Conservation (phyloP, 1,140 invertebrate genomes). For the Lineus longissimus region DNA sequence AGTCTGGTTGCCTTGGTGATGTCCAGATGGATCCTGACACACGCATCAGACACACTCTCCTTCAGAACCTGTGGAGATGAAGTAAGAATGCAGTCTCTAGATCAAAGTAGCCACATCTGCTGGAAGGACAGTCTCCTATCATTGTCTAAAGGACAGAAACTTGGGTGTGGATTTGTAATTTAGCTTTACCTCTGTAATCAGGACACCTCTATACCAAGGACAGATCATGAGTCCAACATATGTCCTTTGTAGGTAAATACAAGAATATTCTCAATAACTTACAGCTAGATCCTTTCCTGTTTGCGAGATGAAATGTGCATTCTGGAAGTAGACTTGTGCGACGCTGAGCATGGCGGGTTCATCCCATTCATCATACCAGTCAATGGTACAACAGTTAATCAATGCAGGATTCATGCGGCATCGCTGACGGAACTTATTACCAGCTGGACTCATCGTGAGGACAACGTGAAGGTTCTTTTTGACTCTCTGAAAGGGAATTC, state of each 20-base stretch:
- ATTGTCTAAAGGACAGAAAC: background rate
- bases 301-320: conserved; percentile 43
- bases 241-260: too few species aligned
- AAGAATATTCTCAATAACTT: too few species aligned
- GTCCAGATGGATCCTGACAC: conserved; percentile 62
- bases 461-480: conserved; percentile 50
- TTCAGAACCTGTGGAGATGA: conserved; percentile 36
- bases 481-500: conserved; percentile 53
- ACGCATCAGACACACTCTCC: conserved; percentile 54
- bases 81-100: background rate
- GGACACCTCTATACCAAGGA: too few species aligned
- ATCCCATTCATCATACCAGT: conserved; percentile 53
- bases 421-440: conserved; percentile 63
- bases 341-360: conserved; percentile 64
- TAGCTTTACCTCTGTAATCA: too few species aligned
- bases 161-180: background rate
- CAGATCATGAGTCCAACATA: too few species aligned
- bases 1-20: conserved; percentile 67
- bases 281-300: conserved; percentile 37
- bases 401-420: conserved; percentile 53
- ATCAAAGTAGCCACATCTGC: background rate
- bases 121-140: background rate
- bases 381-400: conserved; percentile 54
- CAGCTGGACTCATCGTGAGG: conserved; percentile 56
- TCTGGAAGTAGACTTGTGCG: conserved; percentile 53